Base-by-base conservation (phyloP, 64 coral and sea anemone species). In the Cladopsammia gracilis region DNA sequence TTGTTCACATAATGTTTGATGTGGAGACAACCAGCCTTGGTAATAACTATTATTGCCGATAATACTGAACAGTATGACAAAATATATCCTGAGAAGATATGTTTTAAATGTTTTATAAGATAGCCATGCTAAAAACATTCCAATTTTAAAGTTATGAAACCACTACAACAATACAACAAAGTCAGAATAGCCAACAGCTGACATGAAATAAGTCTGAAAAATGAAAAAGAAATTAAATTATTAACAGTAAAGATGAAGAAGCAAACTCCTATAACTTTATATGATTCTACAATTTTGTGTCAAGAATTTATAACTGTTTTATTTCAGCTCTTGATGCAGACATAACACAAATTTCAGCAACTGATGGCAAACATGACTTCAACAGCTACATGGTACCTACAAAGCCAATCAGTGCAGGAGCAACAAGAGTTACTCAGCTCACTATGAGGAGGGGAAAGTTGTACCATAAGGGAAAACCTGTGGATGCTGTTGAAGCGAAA, bases 311-410 rank as follows among this genome's bases (percentile, higher is more conserved):
- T 64, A 4, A 64, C 56, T 62, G 50, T 56, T 25, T 58, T 45
- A 25, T 88, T 88, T 20, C 68, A 88, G 85, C 85, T 88, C 53
- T 73, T 73, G 85, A 88, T 88, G 70, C 85, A 54, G 85, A 70
- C 68, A 83, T 64, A 88, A 56, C 67, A 88, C 85, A 88, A 53
- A 88, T 52, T 78, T 57, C 75, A 78, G 75, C 75, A 78, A 54
- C 56, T 49, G 48, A 49, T 49, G 45, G 85, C 43, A 73, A 88
- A 52, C 45, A 88, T 70, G 45, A 88, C 45, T 88, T 88, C 85
- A 88, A 25, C 70, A 88, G 43, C 65, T 88, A 88, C 85, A 57
- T 88, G 15, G 46, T 88, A 43, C 85, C 85, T 48, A 88, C 64
- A 52, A 88, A 88, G 68, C 19, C 48, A 24, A 88, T 88, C 68